Evolutionary conservation across 2,113 vertebrate species (phyloP).

Genomic region (Nematolebias whitei): DNA sequence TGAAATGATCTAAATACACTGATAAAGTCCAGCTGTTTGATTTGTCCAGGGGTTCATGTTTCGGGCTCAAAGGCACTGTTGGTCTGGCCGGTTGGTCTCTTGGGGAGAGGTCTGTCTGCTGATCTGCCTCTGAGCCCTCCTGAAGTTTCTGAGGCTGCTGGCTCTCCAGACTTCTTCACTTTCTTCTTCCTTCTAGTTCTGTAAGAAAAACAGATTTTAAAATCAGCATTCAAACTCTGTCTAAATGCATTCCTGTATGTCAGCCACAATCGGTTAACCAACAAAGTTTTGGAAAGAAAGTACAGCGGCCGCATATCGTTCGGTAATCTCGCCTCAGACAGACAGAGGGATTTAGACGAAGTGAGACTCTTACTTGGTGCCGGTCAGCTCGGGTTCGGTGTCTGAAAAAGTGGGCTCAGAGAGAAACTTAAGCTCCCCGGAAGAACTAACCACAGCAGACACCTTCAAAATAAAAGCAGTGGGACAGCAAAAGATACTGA

Average conservation of each 20-base stretch:
- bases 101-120: slow-evolving; percentile 68
- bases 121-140: slow-evolving; percentile 55
- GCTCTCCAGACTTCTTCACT: slow-evolving; percentile 66
- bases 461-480: slow-evolving; percentile 70
- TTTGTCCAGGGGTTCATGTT: slow-evolving; percentile 41
- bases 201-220: slow-evolving; percentile 34
- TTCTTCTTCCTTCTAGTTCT: slow-evolving; percentile 82
- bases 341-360: neutral
- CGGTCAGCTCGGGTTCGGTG: slow-evolving; percentile 77
- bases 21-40: no score
- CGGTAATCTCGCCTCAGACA: neutral
- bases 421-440: slow-evolving; percentile 80
- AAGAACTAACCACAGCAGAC: slow-evolving; percentile 79
- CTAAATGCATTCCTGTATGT: neutral
- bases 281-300: no score
- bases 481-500: slow-evolving; percentile 4
- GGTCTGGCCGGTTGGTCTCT: slow-evolving; percentile 67
- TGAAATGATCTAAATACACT: no score
- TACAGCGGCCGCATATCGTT: no score
- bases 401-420: slow-evolving; percentile 74
- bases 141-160: slow-evolving; percentile 60
- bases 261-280: no score
- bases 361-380: slow-evolving; percentile 77
- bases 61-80: slow-evolving; percentile 80
- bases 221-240: neutral